phyloP scores from a whole-genome alignment of 2,113 vertebrate species.

The Thermophis baileyi region DNA sequence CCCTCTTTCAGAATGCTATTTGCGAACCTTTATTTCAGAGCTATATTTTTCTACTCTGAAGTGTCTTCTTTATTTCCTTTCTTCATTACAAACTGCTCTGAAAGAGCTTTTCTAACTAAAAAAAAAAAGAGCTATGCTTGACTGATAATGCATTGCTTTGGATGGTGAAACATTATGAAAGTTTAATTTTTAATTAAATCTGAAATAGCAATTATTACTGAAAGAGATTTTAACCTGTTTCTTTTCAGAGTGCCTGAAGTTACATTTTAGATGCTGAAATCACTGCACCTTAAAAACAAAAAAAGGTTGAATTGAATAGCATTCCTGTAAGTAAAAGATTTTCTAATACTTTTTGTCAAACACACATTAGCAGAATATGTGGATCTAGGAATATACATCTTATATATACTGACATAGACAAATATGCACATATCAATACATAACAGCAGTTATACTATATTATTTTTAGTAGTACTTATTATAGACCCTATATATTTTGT shows the following conservation, averaged over 20 bases:
- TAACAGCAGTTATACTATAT: slow-evolving; percentile 56
- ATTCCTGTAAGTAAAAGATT: slow-evolving; percentile 76
- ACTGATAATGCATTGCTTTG: slow-evolving; percentile 86
- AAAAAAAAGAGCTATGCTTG: slow-evolving; percentile 73
- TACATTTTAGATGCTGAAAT: slow-evolving; percentile 80
- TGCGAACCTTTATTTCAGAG: slow-evolving; percentile 61
- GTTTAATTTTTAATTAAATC: slow-evolving; percentile 90
- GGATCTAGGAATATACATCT: slow-evolving; percentile 53
- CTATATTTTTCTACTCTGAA: slow-evolving; percentile 71
- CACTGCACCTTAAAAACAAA: slow-evolving; percentile 82
- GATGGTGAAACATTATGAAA: slow-evolving; percentile 88
- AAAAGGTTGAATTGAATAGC: slow-evolving; percentile 70
- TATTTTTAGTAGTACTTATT: slow-evolving; percentile 53
- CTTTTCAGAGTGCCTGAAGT: slow-evolving; percentile 85
- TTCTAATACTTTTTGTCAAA: slow-evolving; percentile 65
- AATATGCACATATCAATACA: slow-evolving; percentile 7
- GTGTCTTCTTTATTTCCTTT: slow-evolving; percentile 66
- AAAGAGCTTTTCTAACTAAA: slow-evolving; percentile 67
- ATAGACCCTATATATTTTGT: slow-evolving; percentile 56
- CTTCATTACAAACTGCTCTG: slow-evolving; percentile 76
- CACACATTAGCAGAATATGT: slow-evolving; percentile 66
- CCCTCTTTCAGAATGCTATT: slow-evolving; percentile 53
- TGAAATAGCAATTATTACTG: slow-evolving; percentile 87
- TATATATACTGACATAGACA: slow-evolving; percentile 43
- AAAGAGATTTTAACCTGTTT: slow-evolving; percentile 88